Percentiles rank a stretch among this genome's conserved stretches.
Evolutionary conservation across 2,888 invertebrate genomes (phyloP).

Genomic region (Drosophila eohydei): DNA sequence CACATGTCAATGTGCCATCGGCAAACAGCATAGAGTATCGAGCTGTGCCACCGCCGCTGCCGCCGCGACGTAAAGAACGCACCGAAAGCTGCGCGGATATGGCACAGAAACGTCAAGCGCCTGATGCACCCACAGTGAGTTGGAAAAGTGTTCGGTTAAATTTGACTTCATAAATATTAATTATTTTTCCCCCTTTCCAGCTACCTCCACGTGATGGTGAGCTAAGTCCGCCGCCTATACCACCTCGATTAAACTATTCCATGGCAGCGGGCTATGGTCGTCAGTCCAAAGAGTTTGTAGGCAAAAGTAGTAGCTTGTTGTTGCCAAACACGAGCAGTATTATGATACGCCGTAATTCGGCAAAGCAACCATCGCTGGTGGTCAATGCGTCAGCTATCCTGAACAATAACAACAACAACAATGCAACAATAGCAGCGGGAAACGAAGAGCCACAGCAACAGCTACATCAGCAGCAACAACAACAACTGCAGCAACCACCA

Average conservation of each 20-base stretch:
- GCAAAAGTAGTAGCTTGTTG: slow-evolving; percentile 85
- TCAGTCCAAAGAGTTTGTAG: slow-evolving; percentile 80
- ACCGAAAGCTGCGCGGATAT: slow-evolving; percentile 82
- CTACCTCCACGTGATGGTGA: slow-evolving; percentile 90
- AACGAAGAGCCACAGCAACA: slow-evolving; percentile 26
- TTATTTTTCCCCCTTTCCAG: slow-evolving; percentile 51
- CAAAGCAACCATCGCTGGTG: slow-evolving; percentile 80
- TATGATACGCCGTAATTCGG: slow-evolving; percentile 87
- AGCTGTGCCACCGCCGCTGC: slow-evolving; percentile 83
- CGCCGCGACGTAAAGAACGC: slow-evolving; percentile 83
- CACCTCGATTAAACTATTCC: slow-evolving; percentile 86
- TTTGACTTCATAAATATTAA: background rate
- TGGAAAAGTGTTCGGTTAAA: background rate
- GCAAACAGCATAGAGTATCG: slow-evolving; percentile 78
- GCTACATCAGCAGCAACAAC: background rate
- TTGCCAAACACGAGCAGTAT: slow-evolving; percentile 87
- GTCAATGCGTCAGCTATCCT: slow-evolving; percentile 24
- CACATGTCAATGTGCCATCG: slow-evolving; percentile 85
- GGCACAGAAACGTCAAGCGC: slow-evolving; percentile 87
- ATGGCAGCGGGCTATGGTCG: slow-evolving; percentile 56
- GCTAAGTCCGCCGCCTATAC: slow-evolving; percentile 88
- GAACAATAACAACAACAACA: slow-evolving; percentile 24
- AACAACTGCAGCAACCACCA: slow-evolving; percentile 54
- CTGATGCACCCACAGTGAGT: slow-evolving; percentile 87
- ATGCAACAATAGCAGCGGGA: slow-evolving; percentile 24